Conservation (phyloP, 2,888 invertebrate species). For the Chalcosyrphus nemorum region DNA sequence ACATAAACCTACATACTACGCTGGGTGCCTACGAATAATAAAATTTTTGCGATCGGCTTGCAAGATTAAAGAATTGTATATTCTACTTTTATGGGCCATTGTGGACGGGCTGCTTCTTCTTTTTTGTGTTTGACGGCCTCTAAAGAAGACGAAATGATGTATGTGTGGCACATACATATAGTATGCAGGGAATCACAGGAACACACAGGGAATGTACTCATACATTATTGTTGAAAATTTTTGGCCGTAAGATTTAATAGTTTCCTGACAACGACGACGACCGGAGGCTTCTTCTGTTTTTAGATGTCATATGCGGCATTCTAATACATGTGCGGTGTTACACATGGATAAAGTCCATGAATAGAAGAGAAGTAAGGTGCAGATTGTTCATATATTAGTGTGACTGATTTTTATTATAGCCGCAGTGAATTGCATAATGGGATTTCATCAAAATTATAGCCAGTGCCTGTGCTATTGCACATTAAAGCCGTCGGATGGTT, state of each 20-base stretch:
- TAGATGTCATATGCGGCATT: background rate
- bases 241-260: constrained; percentile 28
- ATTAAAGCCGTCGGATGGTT: too few species aligned
- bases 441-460: too few species aligned
- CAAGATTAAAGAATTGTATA: constrained; percentile 58
- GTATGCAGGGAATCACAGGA: constrained; percentile 24
- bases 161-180: background rate
- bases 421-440: background rate
- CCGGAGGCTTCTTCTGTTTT: background rate
- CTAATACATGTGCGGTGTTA: constrained; percentile 15
- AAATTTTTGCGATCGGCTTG: constrained; percentile 46
- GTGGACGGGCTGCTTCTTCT: constrained; percentile 15
- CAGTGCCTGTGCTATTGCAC: too few species aligned
- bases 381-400: background rate
- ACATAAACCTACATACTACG: constrained; percentile 4
- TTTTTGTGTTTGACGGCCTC: constrained; percentile 28
- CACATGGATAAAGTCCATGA: constrained; percentile 4
- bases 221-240: constrained; percentile 34
- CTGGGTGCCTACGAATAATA: constrained; percentile 12
- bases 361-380: constrained; percentile 17
- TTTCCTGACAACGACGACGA: too few species aligned
- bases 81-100: constrained; percentile 54
- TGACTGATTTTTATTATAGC: constrained; percentile 11
- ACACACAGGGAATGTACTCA: constrained; percentile 16
- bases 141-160: constrained; percentile 25